phyloP scores from a whole-genome alignment of 2,888 invertebrate genomes.

The Hedychridium roseum region DNA sequence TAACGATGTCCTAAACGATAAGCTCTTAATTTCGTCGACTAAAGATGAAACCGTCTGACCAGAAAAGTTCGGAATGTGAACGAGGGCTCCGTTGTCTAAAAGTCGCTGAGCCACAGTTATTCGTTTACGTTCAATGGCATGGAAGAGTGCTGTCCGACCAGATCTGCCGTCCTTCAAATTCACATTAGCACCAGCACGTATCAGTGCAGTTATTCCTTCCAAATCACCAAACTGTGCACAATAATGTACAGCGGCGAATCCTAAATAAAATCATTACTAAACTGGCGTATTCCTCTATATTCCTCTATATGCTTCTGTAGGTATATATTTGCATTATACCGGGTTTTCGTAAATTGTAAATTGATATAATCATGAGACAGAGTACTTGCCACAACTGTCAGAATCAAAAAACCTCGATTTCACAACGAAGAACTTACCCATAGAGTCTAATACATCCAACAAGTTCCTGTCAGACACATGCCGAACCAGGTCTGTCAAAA shows the following conservation, averaged over 20 bases:
- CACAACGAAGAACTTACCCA: slow-evolving; percentile 31
- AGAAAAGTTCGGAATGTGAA: slow-evolving; percentile 44
- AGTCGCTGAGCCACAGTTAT: slow-evolving; percentile 34
- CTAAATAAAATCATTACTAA: slow-evolving; percentile 24
- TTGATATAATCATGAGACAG: background rate
- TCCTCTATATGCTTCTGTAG: background rate
- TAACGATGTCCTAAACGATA: slow-evolving; percentile 30
- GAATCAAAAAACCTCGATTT: background rate
- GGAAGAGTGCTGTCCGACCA: slow-evolving; percentile 55
- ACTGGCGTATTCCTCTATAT: too few relatives aligned
- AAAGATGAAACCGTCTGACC: slow-evolving; percentile 49
- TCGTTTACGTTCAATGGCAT: slow-evolving; percentile 49
- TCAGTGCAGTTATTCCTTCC: slow-evolving; percentile 36
- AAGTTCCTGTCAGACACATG: slow-evolving; percentile 21
- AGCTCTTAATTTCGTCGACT: slow-evolving; percentile 39
- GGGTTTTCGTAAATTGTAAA: background rate
- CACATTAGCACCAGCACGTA: slow-evolving; percentile 42
- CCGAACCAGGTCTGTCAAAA: slow-evolving; percentile 38
- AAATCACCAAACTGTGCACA: slow-evolving; percentile 45
- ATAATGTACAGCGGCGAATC: slow-evolving; percentile 54
- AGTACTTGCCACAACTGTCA: too few relatives aligned
- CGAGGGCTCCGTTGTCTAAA: slow-evolving; percentile 40
- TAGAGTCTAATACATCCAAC: slow-evolving; percentile 39
- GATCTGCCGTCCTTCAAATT: slow-evolving; percentile 52
- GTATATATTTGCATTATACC: background rate